phyloP scores from a whole-genome alignment of 2,797 vertebrate species.

The Pseudocheirus occidentalis region DNA sequence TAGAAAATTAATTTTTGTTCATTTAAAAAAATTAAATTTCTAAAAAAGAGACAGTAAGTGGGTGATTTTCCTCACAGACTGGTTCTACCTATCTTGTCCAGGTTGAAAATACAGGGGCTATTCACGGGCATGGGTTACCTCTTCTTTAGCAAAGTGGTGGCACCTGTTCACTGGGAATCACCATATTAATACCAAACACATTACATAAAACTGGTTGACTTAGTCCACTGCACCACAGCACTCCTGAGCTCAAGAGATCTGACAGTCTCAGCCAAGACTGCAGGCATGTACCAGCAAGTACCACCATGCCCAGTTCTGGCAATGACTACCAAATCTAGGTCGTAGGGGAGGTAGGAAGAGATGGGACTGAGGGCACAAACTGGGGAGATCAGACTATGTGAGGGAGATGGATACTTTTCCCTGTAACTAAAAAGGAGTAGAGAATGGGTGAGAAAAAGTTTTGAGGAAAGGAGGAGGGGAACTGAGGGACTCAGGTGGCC shows the following conservation, averaged over 20 bases:
- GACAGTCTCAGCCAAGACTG: not conserved
- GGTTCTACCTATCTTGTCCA: not conserved
- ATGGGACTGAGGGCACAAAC: not conserved
- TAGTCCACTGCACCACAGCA: not conserved
- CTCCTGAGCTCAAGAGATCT: not conserved
- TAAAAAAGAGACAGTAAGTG: not conserved
- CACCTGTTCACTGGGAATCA: not conserved
- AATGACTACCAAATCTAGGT: not conserved
- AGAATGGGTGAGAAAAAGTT: not conserved
- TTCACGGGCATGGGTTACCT: not conserved
- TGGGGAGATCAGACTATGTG: not conserved
- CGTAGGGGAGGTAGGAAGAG: not conserved
- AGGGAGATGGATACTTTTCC: not conserved
- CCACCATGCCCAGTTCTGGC: not conserved
- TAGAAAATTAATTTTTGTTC: not conserved
- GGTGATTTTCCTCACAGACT: not conserved
- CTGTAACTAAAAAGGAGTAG: not conserved
- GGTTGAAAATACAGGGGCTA: not conserved
- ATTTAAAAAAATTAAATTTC: not conserved
- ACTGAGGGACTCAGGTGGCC: not conserved
- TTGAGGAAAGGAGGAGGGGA: not conserved
- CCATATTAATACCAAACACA: not conserved
- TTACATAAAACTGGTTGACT: not conserved
- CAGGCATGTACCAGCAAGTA: not conserved
- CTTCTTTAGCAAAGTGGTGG: not conserved